phyloP scores from a whole-genome alignment of 2,113 vertebrate genomes.

The Calyptommatus sinebrachiatus region DNA sequence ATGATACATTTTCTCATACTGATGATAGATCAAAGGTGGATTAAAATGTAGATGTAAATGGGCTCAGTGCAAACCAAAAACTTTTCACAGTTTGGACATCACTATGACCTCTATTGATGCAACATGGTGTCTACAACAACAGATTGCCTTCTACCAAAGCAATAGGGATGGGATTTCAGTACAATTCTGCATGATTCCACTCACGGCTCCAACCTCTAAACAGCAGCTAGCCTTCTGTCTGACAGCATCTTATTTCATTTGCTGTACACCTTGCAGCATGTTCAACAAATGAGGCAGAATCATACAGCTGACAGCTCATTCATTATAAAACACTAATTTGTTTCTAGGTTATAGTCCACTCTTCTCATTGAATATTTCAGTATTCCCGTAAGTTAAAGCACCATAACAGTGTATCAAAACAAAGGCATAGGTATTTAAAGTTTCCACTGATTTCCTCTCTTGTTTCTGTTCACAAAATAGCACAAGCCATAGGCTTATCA shows the following conservation, averaged over 20 bases:
- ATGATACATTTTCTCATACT: too few relatives aligned
- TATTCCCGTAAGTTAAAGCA: not conserved
- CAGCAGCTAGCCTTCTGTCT: not conserved
- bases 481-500: too few relatives aligned
- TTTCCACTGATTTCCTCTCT: not conserved
- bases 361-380: not conserved
- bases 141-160: not conserved
- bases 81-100: too few relatives aligned
- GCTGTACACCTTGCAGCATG: slow-evolving; percentile 8
- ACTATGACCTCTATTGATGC: too few relatives aligned
- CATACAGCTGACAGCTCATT: slow-evolving; percentile 23
- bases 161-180: not conserved
- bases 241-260: slow-evolving; percentile 10
- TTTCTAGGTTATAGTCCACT: slow-evolving; percentile 5
- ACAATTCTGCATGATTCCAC: not conserved
- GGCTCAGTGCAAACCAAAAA: not conserved
- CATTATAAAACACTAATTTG: slow-evolving; percentile 16
- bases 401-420: not conserved
- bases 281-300: slow-evolving; percentile 20
- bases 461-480: not conserved
- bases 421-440: not conserved
- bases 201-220: not conserved
- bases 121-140: not conserved
- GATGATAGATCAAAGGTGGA: too few relatives aligned
- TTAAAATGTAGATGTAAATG: not conserved